Conservation (phyloP, 2,113 vertebrate genomes). For the Mormyrus lacerda region DNA sequence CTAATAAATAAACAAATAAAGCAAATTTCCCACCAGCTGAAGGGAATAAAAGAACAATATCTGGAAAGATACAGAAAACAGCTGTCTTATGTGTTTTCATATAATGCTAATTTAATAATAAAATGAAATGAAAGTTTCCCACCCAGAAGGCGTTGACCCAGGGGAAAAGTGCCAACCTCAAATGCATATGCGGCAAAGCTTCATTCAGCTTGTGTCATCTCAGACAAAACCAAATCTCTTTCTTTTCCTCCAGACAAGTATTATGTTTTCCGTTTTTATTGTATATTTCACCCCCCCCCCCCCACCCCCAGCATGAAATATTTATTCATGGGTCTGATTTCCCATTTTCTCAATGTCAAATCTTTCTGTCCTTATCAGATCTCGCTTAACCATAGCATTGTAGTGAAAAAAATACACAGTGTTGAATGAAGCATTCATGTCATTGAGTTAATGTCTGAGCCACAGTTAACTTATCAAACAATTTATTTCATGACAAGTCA, state of each 20-base stretch:
- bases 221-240: neutral
- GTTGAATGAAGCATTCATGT: neutral
- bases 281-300: neutral
- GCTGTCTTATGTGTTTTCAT: neutral
- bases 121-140: neutral
- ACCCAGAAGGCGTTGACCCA: neutral
- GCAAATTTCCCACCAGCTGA: neutral
- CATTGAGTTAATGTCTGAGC: neutral
- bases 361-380: neutral
- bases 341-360: neutral
- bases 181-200: neutral
- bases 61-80: neutral
- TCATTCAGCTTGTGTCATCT: neutral
- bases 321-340: neutral
- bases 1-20: neutral
- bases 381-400: neutral
- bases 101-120: neutral
- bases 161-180: neutral
- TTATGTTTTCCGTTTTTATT: neutral
- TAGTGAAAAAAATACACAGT: neutral
- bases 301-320: neutral
- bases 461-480: conserved; percentile 2
- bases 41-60: neutral
- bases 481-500: conserved; percentile 7
- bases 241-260: neutral